phyloP scores from a whole-genome alignment of 2,797 vertebrate genomes.

The Crenichthys baileyi region DNA sequence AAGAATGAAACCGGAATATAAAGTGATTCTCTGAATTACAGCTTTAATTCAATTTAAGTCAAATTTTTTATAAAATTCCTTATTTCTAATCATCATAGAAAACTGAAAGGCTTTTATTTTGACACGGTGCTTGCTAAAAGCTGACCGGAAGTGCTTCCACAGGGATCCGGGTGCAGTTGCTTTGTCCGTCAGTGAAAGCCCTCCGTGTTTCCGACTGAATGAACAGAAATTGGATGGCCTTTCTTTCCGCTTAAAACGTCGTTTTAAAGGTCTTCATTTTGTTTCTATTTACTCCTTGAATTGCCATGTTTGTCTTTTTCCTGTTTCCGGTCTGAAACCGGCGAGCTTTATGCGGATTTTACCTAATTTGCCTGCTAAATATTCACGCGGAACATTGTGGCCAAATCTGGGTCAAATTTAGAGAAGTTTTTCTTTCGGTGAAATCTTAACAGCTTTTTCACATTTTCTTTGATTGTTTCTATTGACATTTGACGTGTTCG shows the following conservation, averaged over 20 bases:
- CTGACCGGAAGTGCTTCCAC: conserved; percentile 15
- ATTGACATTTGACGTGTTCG: background rate
- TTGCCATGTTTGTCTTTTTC: background rate
- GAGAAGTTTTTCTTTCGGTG: background rate
- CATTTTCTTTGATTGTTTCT: background rate
- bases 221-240: accelerated
- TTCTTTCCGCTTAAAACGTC: background rate
- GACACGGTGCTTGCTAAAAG: background rate
- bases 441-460: background rate
- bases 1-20: too few species aligned
- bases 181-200: background rate
- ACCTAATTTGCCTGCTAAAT: background rate
- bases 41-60: background rate
- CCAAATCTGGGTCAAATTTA: background rate
- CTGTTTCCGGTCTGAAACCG: background rate
- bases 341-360: too few species aligned
- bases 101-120: conserved; percentile 20
- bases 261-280: background rate
- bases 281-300: background rate
- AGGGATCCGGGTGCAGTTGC: conserved; percentile 29
- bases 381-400: too few species aligned
- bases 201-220: background rate
- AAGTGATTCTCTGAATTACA: background rate
- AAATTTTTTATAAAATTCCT: background rate
- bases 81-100: background rate